Base-by-base conservation (phyloP, 2,888 invertebrate genomes). In the Apotomis turbidana region DNA sequence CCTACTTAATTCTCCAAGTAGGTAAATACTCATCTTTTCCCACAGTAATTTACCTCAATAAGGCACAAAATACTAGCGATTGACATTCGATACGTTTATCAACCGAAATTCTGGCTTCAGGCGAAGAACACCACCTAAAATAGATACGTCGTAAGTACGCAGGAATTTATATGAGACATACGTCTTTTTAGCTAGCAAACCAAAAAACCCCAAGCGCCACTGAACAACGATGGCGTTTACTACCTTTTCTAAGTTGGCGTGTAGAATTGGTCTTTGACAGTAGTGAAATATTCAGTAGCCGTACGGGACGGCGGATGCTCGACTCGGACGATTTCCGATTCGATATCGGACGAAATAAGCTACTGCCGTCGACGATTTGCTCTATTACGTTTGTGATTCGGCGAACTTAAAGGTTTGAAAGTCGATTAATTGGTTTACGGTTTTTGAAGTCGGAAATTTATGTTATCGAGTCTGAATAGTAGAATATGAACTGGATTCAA, bases 241-340 rank as follows among this genome's bases (percentile, higher is more conserved):
- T 12, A 3, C 4, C 12, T 38, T 57, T 36, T 57, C 5, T 36
- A 1, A 36, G 10, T 36, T 10, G 5, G 12, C 5, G 5, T 12
- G 4, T 15, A 57, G 12, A 58, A 38, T 58, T 13, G 49, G 9
- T 49, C 49, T 46, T 9, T 8, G 49, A n/a, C 52, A 70, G 12
- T 44, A 6, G n/a, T 76, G 70, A 77, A 77, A 75, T 78, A 78
- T 78, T 77, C 77, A 77, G 72, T n/a, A 27, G 6, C 38, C 74
- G 72, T 75, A 41, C 52, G 51, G 15, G 49, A 51, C 12, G 49
- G 38, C 68, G 70, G 70, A 70, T 15, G 64, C 44, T 5, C 52
- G 64, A 58, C 36, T 70, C 70, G n/a, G 59, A 41, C 15, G 52
- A 64, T 54, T 66, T 70, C 70, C 70, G 70, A 64, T 70, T 70